Evolutionary conservation across 2,113 vertebrate species (phyloP), one percentile per base, ranked within the genome.

Genomic region (Campylomormyrus numenius): DNA sequence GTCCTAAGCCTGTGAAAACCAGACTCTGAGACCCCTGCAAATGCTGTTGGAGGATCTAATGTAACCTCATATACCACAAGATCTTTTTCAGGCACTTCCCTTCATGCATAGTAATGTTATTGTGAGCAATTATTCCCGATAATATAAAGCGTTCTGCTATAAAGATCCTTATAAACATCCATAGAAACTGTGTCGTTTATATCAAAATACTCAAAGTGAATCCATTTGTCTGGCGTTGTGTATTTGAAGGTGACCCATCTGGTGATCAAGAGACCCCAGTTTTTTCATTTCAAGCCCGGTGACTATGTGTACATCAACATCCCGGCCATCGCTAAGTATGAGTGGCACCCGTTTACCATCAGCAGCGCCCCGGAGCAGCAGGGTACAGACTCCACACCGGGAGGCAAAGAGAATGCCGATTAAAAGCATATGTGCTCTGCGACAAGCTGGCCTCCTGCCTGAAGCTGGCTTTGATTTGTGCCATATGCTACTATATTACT

Each of bases 331-430:
- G 97, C 97, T 3, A 95, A 96, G 93, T 97, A 96, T 0, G 97
- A 98, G 93, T 98, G 98, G 98, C 98, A 98, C 1, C 98, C 98
- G 0, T 98, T 99, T 93, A 98, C 97, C 92, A 97, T 99, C 95
- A 98, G 98, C 97, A 99, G 97, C 0, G 96, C 98, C 0, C 98
- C 97, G 0, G 98, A 99, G 94, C 97, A 98, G 92, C 92, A 95
- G 92, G 97, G 97, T 98, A 93, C 52, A 52, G 70, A n/a, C 19
- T 88, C n/a, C 11, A 27, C 50, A 56, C 11, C 5, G 11, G 27
- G 50, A 53, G 85, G 50, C 15, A 19, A 52, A 45, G 45, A 48
- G 31, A 80, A 80, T 42, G 35, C 35, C 5, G 31, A 80, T 80
- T 80, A 42, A 80, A 80, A 42, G 74, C 31, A 35, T 42, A 42